Evolutionary conservation across 2,888 invertebrate species (phyloP), one percentile per base, ranked within the genome.

Genomic region (Dermolepida albohirtum): DNA sequence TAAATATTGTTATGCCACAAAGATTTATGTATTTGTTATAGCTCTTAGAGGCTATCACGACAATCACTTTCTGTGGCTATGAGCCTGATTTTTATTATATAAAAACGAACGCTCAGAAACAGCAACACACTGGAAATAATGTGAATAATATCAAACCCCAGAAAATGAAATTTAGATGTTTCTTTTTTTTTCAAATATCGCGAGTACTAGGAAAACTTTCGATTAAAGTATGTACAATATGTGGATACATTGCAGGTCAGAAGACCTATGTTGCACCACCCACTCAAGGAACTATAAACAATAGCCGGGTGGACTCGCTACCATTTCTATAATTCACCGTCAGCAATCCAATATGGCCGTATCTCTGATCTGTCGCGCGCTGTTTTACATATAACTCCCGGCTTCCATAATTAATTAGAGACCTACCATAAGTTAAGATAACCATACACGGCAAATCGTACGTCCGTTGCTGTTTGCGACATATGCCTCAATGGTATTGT

Each of bases 351-450:
- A 78, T 78, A 78, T 76, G 78, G 78, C 74, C 75, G 74, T 79
- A 79, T 80, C 79, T 80, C 79, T 79, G 79, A 79, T 78, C 78
- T 79, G 78, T 75, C 76, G 78, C 77, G 74, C 75, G 74, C 76
- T 76, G 74, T 75, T 79, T 78, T 79, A 78, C 77, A 79, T 78
- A 77, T 74, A 75, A 75, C 77, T 79, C 74, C 74, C 74, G 72
- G 77, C 72, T 74, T 77, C 78, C 77, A 78, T 78, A 78, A 78
- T 78, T 78, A 78, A 78, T 78, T 78, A 78, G 78, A 47, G 65
- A 51, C 29, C 59, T 40, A 52, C 66, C 62, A 67, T 51, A 59
- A 59, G 68, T 71, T 71, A 71, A 74, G 74, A 67, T 62, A 67
- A 59, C 66, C 59, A 29, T 47, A 62, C 47, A 34, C 14, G 39